Percentiles rank a stretch among this genome's conserved stretches.
phyloP scores from a whole-genome alignment of 2,888 invertebrate genomes.

The Lordiphosa andalusiaca region DNA sequence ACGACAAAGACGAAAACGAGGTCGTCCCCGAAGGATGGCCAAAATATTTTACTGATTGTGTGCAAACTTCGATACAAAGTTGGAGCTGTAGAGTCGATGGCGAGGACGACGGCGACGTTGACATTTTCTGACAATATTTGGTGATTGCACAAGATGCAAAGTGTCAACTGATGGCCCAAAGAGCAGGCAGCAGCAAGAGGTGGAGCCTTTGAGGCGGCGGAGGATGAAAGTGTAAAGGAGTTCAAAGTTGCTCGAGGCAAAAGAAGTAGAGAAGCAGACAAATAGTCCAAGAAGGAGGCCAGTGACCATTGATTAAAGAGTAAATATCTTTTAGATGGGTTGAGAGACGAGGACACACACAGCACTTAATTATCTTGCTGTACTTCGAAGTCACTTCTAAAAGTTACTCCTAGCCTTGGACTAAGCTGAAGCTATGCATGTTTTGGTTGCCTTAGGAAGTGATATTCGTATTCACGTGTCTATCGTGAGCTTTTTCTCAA shows the following conservation, averaged over 20 bases:
- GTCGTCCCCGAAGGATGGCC: constrained; percentile 73
- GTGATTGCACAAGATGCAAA: constrained; percentile 76
- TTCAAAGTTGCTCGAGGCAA: constrained; percentile 16
- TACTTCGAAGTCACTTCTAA: no score
- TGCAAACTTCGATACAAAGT: constrained; percentile 75
- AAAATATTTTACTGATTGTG: constrained; percentile 76
- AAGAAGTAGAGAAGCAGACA: neutral
- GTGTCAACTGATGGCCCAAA: constrained; percentile 58
- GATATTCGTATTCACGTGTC: no score
- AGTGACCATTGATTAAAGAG: constrained; percentile 46
- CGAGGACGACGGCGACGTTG: constrained; percentile 41
- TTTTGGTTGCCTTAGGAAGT: no score
- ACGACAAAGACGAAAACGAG: constrained; percentile 69
- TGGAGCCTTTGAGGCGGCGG: neutral
- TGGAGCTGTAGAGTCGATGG: constrained; percentile 28
- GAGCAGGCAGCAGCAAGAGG: constrained; percentile 11
- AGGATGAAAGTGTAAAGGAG: constrained; percentile 10
- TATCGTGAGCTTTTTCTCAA: no score
- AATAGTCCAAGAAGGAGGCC: constrained; percentile 5
- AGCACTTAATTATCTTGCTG: no score
- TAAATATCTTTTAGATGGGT: constrained; percentile 12
- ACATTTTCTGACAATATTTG: constrained; percentile 71
- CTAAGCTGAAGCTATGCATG: no score
- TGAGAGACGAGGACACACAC: no score
- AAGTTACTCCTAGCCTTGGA: no score